Conservation (phyloP, 2,888 invertebrate species). For the Amiota minor region DNA sequence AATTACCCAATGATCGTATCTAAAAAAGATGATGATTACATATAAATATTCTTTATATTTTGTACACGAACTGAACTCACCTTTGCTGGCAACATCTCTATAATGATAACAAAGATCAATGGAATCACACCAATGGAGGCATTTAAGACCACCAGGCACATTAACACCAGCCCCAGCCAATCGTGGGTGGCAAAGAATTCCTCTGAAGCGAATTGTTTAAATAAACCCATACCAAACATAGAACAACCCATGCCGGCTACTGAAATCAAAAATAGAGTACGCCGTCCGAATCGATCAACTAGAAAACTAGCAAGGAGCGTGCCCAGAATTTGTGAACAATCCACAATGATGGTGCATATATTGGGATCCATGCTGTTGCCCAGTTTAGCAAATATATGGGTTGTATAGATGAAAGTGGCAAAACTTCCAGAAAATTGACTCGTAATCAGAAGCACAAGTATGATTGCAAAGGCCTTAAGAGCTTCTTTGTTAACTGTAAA, state of each 20-base stretch:
- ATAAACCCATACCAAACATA: conserved; percentile 53
- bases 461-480: conserved; percentile 51
- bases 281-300: conserved; percentile 61
- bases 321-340: conserved; percentile 63
- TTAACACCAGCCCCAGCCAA: conserved; percentile 58
- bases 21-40: background rate
- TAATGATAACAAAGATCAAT: background rate
- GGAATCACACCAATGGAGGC: background rate
- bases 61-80: background rate
- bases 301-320: conserved; percentile 53
- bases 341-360: conserved; percentile 64
- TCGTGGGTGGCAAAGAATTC: conserved; percentile 42
- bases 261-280: conserved; percentile 61
- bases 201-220: conserved; percentile 45
- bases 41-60: background rate
- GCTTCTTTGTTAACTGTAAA: conserved; percentile 54
- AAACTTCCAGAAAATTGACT: conserved; percentile 60
- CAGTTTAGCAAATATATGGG: conserved; percentile 58
- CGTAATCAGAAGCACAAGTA: conserved; percentile 47
- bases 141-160: conserved; percentile 36
- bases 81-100: conserved; percentile 14
- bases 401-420: conserved; percentile 60
- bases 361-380: conserved; percentile 57
- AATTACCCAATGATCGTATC: conserved; percentile 13
- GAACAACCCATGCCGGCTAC: conserved; percentile 53